Evolutionary conservation across 2,888 invertebrate genomes (phyloP).

Genomic region (Acanthosepion pharaonis): DNA sequence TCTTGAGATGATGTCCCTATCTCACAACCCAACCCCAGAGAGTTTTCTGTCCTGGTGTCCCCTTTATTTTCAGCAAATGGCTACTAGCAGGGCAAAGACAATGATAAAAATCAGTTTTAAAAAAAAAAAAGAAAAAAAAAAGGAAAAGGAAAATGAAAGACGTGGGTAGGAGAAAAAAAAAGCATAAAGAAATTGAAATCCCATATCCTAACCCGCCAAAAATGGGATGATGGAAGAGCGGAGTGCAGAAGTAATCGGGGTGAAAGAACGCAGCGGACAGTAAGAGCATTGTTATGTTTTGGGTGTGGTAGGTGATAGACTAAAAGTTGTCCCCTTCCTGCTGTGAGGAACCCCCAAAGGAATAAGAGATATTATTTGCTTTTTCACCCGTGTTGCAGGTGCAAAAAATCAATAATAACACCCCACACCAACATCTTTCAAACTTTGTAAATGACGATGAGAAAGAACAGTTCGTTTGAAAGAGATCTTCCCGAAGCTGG

Average conservation of each 20-base stretch:
- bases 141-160: background rate
- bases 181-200: background rate
- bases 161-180: background rate
- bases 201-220: background rate
- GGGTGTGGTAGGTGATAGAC: background rate
- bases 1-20: background rate
- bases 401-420: background rate
- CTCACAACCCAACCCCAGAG: background rate
- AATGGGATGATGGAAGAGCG: background rate
- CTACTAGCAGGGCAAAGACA: background rate
- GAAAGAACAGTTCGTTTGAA: background rate
- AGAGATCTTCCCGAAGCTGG: background rate
- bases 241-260: background rate
- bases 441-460: background rate
- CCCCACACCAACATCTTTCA: background rate
- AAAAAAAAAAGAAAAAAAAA: background rate
- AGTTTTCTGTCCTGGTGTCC: background rate
- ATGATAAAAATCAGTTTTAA: background rate
- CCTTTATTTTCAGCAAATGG: background rate
- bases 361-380: conserved; percentile 6
- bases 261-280: background rate
- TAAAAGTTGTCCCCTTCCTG: background rate
- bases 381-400: background rate
- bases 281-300: background rate
- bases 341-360: background rate